phyloP scores from a whole-genome alignment of 2,113 vertebrate species.

The Sinocyclocheilus anophthalmus region DNA sequence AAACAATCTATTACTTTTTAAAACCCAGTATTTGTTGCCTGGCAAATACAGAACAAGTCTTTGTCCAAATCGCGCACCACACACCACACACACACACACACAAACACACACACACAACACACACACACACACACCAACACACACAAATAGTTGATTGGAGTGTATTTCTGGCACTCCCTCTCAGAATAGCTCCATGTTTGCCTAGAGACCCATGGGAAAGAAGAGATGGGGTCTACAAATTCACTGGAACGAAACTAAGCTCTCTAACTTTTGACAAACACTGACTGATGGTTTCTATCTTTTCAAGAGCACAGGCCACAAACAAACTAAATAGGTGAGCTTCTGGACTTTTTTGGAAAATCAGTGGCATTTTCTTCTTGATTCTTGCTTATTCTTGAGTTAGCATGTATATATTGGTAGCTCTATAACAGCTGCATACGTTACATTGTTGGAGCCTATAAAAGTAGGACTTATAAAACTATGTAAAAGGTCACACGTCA shows the following conservation, averaged over 20 bases:
- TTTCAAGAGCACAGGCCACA: neutral
- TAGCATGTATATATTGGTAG: neutral
- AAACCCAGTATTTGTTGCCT: neutral
- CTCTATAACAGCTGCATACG: neutral
- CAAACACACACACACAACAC: constrained; percentile 35
- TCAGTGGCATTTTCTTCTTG: neutral
- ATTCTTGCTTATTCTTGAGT: neutral
- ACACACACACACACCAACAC: constrained; percentile 31
- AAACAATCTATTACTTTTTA: neutral
- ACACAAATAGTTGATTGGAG: constrained; percentile 58
- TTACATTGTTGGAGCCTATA: neutral
- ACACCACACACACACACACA: constrained; percentile 26
- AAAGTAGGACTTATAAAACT: neutral
- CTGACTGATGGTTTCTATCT: neutral
- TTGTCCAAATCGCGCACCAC: constrained; percentile 21
- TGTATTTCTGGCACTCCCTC: constrained; percentile 67
- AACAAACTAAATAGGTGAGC: constrained; percentile 33
- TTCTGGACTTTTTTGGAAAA: neutral
- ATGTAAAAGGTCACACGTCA: neutral
- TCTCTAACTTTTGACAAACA: neutral
- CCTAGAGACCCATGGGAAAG: constrained; percentile 64
- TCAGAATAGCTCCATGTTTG: constrained; percentile 71
- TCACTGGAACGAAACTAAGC: constrained; percentile 48
- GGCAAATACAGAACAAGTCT: neutral
- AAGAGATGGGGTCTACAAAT: constrained; percentile 21